Percentiles rank a stretch among this genome's conserved stretches.
phyloP scores from a whole-genome alignment of 1,140 invertebrate species.

The Antheraea mylitta region DNA sequence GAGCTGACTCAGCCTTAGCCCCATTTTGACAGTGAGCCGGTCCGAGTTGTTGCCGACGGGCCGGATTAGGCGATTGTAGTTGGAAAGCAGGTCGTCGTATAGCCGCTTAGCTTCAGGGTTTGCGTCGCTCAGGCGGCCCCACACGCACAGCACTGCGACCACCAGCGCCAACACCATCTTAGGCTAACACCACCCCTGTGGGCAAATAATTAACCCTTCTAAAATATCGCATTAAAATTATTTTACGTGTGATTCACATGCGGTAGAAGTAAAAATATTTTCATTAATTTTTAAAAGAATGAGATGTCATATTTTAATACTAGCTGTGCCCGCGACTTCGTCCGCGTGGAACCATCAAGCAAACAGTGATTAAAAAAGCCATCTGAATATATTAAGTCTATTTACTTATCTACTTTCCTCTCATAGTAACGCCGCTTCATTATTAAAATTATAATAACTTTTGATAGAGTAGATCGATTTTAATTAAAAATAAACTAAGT shows the following conservation, averaged over 20 bases:
- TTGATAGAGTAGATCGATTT: too few species aligned
- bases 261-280: too few species aligned
- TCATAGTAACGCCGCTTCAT: too few species aligned
- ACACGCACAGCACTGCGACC: conserved; percentile 85
- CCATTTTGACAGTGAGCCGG: conserved; percentile 97
- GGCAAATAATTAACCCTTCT: conserved; percentile 38
- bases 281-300: too few species aligned
- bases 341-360: too few species aligned
- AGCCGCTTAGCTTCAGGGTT: conserved; percentile 96
- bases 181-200: conserved; percentile 89
- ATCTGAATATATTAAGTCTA: too few species aligned
- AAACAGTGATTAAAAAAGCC: too few species aligned
- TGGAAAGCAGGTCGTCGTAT: conserved; percentile 96
- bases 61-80: conserved; percentile 98
- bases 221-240: not conserved
- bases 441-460: too few species aligned
- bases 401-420: too few species aligned
- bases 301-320: too few species aligned
- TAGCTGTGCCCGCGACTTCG: too few species aligned
- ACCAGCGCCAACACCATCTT: conserved; percentile 87
- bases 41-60: conserved; percentile 98
- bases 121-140: conserved; percentile 83
- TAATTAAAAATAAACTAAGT: too few species aligned
- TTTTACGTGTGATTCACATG: not conserved
- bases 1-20: conserved; percentile 96